These are phyloP conservation scores for Heliconius hermathena DNA, from an alignment of 1,140 invertebrate genomes.

Conservation along the genomic window DNA sequence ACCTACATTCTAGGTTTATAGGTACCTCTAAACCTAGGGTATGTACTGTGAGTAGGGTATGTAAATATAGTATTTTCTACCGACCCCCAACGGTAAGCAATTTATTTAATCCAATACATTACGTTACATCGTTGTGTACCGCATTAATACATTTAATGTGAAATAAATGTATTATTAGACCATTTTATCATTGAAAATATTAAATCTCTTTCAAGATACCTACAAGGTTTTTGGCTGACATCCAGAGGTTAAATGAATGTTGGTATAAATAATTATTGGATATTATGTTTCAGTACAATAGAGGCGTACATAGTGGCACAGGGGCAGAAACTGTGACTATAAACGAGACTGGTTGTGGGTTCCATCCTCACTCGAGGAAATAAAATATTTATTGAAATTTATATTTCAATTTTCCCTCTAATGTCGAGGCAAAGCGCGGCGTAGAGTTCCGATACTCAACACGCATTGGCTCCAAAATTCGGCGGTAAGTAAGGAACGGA, in stretches of 20 bases:
- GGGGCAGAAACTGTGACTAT: too few species aligned
- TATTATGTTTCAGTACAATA: neutral
- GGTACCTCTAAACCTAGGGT: neutral
- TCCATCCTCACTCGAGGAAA: too few species aligned
- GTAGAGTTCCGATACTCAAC: too few species aligned
- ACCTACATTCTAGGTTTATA: neutral
- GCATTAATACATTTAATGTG: neutral
- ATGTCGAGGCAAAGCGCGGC: too few species aligned
- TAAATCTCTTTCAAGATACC: conserved; percentile 2
- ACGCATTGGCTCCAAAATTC: too few species aligned
- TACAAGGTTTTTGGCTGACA: neutral
- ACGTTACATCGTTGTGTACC: neutral
- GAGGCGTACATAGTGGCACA: too few species aligned
- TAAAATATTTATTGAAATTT: too few species aligned
- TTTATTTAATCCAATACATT: conserved; percentile 8
- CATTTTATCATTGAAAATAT: conserved; percentile 12
- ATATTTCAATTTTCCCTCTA: too few species aligned
- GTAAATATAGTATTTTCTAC: neutral
- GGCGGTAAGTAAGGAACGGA: too few species aligned
- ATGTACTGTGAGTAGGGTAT: too few species aligned
- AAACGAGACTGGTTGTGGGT: too few species aligned
- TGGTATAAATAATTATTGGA: neutral
- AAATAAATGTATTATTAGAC: conserved; percentile 12
- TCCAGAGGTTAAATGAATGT: conserved; percentile 18
- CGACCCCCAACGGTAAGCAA: neutral